Base-by-base conservation (phyloP, 2,888 invertebrate genomes). In the Apodemia mormo region DNA sequence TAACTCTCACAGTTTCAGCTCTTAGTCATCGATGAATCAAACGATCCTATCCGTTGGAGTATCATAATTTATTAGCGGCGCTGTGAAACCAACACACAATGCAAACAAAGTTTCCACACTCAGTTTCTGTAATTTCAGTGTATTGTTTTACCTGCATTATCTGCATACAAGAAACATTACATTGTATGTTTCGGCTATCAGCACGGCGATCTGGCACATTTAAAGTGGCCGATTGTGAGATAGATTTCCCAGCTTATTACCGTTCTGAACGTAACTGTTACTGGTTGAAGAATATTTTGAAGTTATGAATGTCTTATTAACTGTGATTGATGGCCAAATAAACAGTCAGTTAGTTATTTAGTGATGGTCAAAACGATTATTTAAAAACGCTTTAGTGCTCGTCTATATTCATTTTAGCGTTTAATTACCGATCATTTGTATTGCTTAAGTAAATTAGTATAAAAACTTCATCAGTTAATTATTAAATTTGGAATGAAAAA, bases 111-210 rank as follows among this genome's bases (percentile, higher is more conserved):
- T 72, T 74, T 75, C 74, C 73, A 71, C 72, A 69, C 61, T 66
- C 66, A 56, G 74, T 79, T 83, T 85, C 84, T 82, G 85, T 81
- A 84, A 85, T 83, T 81, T 80, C 78, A 70, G 72, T 75, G 76
- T 77, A 80, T 78, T 80, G 79, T 82, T 83, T 77, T 72, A 73
- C 69, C 70, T 79, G 81, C 80, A 79, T 80, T 82, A 87, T 88
- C 89, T 89, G 85, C 88, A 90, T 88, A 82, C 83, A 82, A 84
- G 83, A 76, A 79, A 75, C 80, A 81, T 79, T 83, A 82, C 83
- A 84, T 81, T 85, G 89, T 90, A 92, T 92, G 92, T 92, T 88
- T 86, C 78, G 86, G 81, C 84, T 91, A 92, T 92, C 91, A 82
- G 14, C 75, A 76, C 78, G 77, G 80, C 77, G 82, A 92, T 93